Percentiles rank a stretch among this genome's conserved stretches.
phyloP scores from a whole-genome alignment of 2,113 vertebrate genomes.

The Equus przewalskii region DNA sequence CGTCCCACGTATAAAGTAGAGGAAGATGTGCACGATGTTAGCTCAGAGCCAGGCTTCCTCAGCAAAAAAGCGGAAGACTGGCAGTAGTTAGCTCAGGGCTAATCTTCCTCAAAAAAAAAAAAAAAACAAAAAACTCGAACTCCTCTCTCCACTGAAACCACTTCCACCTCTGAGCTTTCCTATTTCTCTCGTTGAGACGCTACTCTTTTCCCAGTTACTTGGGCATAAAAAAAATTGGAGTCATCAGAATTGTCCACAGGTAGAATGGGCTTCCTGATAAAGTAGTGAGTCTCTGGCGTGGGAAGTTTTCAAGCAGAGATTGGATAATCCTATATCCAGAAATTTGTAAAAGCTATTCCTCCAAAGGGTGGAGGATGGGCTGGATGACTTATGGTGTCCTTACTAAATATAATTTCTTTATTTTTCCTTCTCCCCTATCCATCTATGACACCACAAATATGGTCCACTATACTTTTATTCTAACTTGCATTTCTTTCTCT shows the following conservation, averaged over 20 bases:
- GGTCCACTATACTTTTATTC: not conserved
- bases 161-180: not conserved
- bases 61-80: too few species aligned
- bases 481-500: conserved; percentile 50
- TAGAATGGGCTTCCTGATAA: not conserved
- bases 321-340: not conserved
- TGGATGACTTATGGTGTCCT: not conserved
- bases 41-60: too few species aligned
- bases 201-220: not conserved
- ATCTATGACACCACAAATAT: not conserved
- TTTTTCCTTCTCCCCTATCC: not conserved
- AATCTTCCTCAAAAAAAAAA: too few species aligned
- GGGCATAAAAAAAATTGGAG: not conserved
- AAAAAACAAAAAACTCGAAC: not conserved
- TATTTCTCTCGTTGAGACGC: not conserved
- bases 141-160: conserved; percentile 8
- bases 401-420: conserved; percentile 14
- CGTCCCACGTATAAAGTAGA: too few species aligned
- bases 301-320: conserved; percentile 25
- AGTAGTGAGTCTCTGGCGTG: not conserved
- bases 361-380: not conserved
- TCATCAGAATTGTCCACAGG: not conserved
- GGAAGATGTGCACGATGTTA: too few species aligned
- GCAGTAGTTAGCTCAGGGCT: too few species aligned
- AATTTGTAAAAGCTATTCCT: conserved; percentile 27